Conservation (phyloP, 2,113 vertebrate genomes). For the Upupa epops region DNA sequence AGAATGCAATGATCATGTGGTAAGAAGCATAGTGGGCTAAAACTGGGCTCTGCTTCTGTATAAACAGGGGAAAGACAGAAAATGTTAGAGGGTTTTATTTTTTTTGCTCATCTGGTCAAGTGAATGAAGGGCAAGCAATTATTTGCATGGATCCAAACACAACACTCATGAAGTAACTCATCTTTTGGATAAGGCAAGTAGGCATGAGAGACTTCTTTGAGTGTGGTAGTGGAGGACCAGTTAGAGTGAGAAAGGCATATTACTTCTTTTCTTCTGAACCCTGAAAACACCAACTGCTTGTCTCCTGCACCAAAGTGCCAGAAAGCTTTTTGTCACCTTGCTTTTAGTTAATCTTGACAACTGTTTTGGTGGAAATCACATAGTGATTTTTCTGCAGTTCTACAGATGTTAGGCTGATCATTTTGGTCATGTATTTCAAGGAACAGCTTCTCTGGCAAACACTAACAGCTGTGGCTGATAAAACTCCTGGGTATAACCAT, state of each 20-base stretch:
- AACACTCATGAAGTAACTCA: rapidly evolving
- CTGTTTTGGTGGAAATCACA: not conserved
- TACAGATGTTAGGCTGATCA: slow-evolving; percentile 59
- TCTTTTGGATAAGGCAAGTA: not conserved
- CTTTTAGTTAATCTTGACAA: not conserved
- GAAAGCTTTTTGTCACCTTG: not conserved
- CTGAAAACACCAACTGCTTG: not conserved
- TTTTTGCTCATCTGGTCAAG: not conserved
- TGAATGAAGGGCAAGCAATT: not conserved
- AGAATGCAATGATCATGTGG: not conserved
- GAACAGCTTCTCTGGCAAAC: slow-evolving; percentile 60
- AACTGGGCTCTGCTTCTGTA: not conserved
- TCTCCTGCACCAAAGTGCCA: not conserved
- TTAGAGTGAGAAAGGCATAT: not conserved
- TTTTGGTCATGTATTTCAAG: slow-evolving; percentile 63
- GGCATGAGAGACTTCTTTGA: not conserved
- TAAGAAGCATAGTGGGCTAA: not conserved
- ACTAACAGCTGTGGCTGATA: slow-evolving; percentile 68
- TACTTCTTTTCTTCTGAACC: not conserved
- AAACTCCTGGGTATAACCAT: slow-evolving; percentile 48
- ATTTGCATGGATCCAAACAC: not conserved
- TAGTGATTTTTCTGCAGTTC: not conserved
- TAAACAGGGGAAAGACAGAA: not conserved
- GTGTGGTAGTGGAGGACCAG: not conserved
- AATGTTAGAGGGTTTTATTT: not conserved